Percentiles rank a stretch among this genome's conserved stretches.
phyloP scores from a whole-genome alignment of 2,888 invertebrate species.

The Eurytoma californica region DNA sequence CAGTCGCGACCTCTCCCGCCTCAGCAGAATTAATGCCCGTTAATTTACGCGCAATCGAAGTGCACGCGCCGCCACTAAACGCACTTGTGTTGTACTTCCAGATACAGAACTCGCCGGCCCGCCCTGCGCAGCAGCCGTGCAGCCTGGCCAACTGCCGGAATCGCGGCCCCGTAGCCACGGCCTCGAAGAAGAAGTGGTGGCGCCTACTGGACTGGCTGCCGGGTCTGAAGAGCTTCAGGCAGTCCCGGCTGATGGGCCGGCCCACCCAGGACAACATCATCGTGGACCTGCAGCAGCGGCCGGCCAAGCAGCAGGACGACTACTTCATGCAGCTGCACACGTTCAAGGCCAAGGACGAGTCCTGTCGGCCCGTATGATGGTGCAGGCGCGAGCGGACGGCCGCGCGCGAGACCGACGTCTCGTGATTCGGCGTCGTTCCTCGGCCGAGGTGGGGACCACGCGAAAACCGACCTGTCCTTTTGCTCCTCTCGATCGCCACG shows the following conservation, averaged over 20 bases:
- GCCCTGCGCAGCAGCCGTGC: constrained; percentile 4
- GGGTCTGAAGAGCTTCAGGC: constrained; percentile 61
- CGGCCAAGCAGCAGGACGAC: constrained; percentile 63
- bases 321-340: constrained; percentile 70
- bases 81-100: constrained; percentile 18
- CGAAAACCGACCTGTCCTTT: too few species aligned
- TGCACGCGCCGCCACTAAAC: background rate
- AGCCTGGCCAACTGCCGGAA: background rate
- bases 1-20: too few species aligned
- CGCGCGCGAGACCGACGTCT: constrained; percentile 24
- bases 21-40: too few species aligned
- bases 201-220: constrained; percentile 68
- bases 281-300: constrained; percentile 54
- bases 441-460: too few species aligned
- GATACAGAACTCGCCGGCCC: constrained; percentile 25
- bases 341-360: constrained; percentile 45
- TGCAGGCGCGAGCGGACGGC: background rate
- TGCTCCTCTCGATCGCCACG: too few species aligned
- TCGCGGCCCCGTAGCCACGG: background rate
- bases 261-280: constrained; percentile 56
- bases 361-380: constrained; percentile 49
- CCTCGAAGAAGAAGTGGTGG: constrained; percentile 67
- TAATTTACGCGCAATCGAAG: too few species aligned
- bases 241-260: constrained; percentile 32
- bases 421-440: constrained; percentile 2